Evolutionary conservation across 1,140 invertebrate species (phyloP).

Genomic region (Rhyacophila brunnea): DNA sequence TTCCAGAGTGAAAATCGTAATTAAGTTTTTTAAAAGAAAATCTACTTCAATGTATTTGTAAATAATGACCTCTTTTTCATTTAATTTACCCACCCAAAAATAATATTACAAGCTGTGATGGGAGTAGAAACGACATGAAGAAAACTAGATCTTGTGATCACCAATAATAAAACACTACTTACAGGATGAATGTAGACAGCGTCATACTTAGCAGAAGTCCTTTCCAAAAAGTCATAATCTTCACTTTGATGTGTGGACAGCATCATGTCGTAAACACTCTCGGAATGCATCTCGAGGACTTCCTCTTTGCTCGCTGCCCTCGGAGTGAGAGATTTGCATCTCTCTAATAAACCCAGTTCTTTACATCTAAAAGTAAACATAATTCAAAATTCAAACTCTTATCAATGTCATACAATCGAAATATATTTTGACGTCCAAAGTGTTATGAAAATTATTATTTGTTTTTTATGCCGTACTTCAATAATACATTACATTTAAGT

Average conservation of each 20-base stretch:
- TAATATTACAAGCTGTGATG: not conserved
- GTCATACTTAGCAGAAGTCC: conserved; percentile 77
- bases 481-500: no score
- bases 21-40: no score
- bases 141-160: no score
- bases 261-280: conserved; percentile 63
- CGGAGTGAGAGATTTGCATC: conserved; percentile 63
- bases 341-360: conserved; percentile 68
- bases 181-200: conserved; percentile 85
- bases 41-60: no score
- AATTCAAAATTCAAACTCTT: no score
- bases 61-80: no score
- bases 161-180: conserved; percentile 36
- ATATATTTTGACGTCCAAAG: no score
- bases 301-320: conserved; percentile 70
- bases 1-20: no score
- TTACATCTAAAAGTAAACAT: conserved; percentile 64
- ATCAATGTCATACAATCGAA: no score
- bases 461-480: no score
- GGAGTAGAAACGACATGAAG: no score
- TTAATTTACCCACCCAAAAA: conserved; percentile 4
- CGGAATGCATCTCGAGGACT: conserved; percentile 64
- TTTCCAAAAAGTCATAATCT: conserved; percentile 64
- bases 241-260: conserved; percentile 60
- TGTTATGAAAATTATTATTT: no score